Evolutionary conservation across 2,888 invertebrate genomes (phyloP).

Genomic region (Anodontia alba): DNA sequence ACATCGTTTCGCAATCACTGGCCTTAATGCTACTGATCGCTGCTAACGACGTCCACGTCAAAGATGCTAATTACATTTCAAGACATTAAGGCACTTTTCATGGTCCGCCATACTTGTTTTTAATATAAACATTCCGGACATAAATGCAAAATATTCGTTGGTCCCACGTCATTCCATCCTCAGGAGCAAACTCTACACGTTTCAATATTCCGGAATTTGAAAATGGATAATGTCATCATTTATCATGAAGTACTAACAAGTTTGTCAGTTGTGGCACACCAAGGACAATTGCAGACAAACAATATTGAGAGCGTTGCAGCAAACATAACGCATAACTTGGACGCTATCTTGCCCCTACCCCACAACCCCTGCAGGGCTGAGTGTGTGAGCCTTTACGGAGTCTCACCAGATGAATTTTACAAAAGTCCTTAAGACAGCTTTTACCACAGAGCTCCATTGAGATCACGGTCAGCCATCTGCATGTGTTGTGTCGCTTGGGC

Average conservation of each 20-base stretch:
- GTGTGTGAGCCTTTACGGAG: too few relatives aligned
- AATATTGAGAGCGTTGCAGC: too few relatives aligned
- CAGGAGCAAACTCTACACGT: background rate
- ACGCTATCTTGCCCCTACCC: too few relatives aligned
- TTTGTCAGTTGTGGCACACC: too few relatives aligned
- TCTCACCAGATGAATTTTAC: too few relatives aligned
- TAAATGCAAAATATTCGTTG: background rate
- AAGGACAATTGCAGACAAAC: too few relatives aligned
- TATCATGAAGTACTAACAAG: background rate
- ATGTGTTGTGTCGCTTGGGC: too few relatives aligned
- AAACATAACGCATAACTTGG: too few relatives aligned
- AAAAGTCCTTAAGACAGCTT: too few relatives aligned
- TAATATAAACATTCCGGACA: background rate
- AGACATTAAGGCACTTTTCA: background rate
- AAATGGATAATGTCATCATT: background rate
- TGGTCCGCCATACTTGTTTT: background rate
- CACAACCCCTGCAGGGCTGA: too few relatives aligned
- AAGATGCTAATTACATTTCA: background rate
- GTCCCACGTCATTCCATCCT: background rate
- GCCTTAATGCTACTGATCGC: background rate
- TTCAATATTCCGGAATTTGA: background rate
- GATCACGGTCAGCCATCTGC: too few relatives aligned
- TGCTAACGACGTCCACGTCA: background rate
- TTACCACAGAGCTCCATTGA: too few relatives aligned
- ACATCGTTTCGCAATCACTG: background rate